Evolutionary conservation across 2,113 vertebrate species (phyloP).

Genomic region (Bagarius yarrelli): DNA sequence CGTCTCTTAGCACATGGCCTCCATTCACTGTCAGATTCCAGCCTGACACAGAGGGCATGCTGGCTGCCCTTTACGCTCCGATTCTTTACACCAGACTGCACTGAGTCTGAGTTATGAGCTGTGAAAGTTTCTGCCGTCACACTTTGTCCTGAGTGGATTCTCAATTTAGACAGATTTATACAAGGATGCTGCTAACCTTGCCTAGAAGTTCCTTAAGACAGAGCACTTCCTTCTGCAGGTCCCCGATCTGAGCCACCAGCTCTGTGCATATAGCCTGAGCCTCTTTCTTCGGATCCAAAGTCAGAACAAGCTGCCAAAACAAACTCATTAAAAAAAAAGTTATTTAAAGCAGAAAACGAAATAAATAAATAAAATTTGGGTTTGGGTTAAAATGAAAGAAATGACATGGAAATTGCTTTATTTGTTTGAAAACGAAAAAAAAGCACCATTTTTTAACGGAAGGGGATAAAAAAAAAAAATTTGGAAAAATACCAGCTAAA

Average conservation of each 20-base stretch:
- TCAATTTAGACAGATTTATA: slow-evolving; percentile 34
- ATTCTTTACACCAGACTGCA: slow-evolving; percentile 73
- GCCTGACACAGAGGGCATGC: slow-evolving; percentile 79
- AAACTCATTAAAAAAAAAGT: neutral
- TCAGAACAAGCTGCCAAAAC: slow-evolving; percentile 76
- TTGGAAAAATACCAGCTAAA: no score
- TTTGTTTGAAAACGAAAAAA: no score
- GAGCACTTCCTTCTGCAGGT: slow-evolving; percentile 79
- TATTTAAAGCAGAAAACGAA: neutral
- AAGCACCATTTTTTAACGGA: no score
- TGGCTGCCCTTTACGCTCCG: slow-evolving; percentile 66
- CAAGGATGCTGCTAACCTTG: slow-evolving; percentile 70
- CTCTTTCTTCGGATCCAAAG: slow-evolving; percentile 75
- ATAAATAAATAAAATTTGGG: no score
- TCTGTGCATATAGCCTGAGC: slow-evolving; percentile 75
- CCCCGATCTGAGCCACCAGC: slow-evolving; percentile 70
- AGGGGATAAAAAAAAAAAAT: no score
- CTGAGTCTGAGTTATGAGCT: slow-evolving; percentile 86
- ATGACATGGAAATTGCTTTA: no score
- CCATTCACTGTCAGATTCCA: slow-evolving; percentile 82
- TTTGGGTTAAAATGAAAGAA: no score
- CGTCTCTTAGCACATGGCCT: slow-evolving; percentile 71
- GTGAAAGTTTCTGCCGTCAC: slow-evolving; percentile 73
- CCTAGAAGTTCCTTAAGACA: slow-evolving; percentile 77
- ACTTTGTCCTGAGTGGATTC: slow-evolving; percentile 26